These are phyloP conservation scores for Adelphocoris suturalis DNA, from an alignment of 2,888 invertebrate genomes.

Conservation along the genomic window DNA sequence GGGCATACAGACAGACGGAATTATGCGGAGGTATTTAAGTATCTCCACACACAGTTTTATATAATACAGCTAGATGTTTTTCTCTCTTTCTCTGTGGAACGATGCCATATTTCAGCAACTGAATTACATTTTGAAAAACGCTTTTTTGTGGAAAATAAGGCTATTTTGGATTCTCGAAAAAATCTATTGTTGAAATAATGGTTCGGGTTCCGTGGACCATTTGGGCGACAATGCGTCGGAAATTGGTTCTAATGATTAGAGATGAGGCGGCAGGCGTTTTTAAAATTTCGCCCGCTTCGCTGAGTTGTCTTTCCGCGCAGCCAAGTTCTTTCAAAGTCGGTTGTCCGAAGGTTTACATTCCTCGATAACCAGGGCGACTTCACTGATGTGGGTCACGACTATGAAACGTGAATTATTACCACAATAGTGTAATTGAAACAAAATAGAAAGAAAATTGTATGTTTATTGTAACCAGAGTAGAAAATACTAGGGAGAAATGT, in stretches of 20 bases:
- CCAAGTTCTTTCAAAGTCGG: slow-evolving; percentile 18
- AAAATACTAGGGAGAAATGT: neutral
- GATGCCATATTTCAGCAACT: neutral
- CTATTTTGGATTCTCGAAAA: neutral
- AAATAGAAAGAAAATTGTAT: too few relatives aligned
- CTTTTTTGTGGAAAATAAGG: neutral
- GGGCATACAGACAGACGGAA: too few relatives aligned
- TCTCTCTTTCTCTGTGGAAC: neutral
- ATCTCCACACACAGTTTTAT: too few relatives aligned
- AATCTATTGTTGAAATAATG: neutral
- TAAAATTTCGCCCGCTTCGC: neutral
- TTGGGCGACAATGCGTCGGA: neutral
- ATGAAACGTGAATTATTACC: neutral
- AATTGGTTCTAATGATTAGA: neutral
- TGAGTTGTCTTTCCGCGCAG: neutral
- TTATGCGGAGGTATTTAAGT: too few relatives aligned
- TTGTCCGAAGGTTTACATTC: neutral
- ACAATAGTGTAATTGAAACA: too few relatives aligned
- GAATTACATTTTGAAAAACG: neutral
- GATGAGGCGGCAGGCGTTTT: neutral
- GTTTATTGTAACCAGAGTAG: neutral
- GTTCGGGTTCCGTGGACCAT: neutral
- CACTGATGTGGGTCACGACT: neutral
- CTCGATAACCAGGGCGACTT: neutral
- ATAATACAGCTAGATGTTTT: neutral